Base-by-base conservation (phyloP, 2,113 vertebrate genomes). In the Numida meleagris region DNA sequence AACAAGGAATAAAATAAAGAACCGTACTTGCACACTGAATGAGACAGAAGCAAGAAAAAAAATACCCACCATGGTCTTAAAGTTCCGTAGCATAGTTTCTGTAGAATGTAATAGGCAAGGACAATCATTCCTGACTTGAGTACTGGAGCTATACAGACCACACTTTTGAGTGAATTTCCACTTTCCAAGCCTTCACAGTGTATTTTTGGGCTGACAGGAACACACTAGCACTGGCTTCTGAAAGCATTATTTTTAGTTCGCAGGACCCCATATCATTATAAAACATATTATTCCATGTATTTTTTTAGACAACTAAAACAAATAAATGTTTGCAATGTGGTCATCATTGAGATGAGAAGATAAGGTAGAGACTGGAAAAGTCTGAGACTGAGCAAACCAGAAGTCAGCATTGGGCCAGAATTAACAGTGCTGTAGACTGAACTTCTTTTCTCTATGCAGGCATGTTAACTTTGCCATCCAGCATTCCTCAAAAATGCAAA, bases 1-100 rank as follows among this genome's bases (percentile, higher is more conserved):
- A 71, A 71, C 25, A 38, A 73, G 48, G 86, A 95, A 71, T 59
- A 90, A 92, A 95, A 81, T 46, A 65, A 46, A 57, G 31, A 92
- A 2, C 4, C 38, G 80, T 68, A 57, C 31, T 91, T 83, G 86
- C 17, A 81, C 43, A 57, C 61, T 17, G 51, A 74, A 62, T 0
- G 2, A 74, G 50, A 33, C 55, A 57, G 55, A 58, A 34, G 57
- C 42, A 66, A 43, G 40, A 6, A 8, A 58, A 33, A 27, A 7
- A 51, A 25, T 12, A 51, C 29, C 51, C 31, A 58, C 27, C 38
- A 24, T 38, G 40, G 29, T 86, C 81, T 82, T 81, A 86, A 92
- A 90, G 43, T 10, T 78, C 25, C 7, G 21, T 66, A 43, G 25
- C 38, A 48, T 11, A 78, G 17, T 63, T 92, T 90, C 68, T 75